A percentile compares a stretch with the other conserved stretches of the same genome.
Conservation (phyloP, 2,797 vertebrate genomes). For the Euphonia xanthogaster region DNA sequence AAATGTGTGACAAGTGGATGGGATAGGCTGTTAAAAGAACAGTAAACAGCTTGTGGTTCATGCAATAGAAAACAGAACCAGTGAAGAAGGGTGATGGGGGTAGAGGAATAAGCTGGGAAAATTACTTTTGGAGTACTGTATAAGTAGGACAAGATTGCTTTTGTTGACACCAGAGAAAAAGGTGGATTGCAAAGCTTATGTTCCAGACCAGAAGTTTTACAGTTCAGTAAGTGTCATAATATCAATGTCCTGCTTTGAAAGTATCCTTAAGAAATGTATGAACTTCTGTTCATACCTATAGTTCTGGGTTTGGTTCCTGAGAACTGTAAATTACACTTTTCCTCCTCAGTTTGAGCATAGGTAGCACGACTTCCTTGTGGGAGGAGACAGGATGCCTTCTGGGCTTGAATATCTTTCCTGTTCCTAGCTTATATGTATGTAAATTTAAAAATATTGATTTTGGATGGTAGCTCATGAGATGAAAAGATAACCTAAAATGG, state of each 20-base stretch:
- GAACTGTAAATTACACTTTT: slow-evolving; percentile 32
- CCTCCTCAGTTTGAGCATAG: background rate
- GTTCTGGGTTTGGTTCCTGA: background rate
- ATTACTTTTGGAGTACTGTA: background rate
- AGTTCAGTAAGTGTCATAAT: background rate
- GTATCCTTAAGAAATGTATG: background rate
- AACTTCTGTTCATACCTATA: background rate
- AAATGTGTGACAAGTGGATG: background rate
- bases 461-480: slow-evolving; percentile 44
- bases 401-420: slow-evolving; percentile 57
- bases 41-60: background rate
- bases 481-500: slow-evolving; percentile 40
- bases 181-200: background rate
- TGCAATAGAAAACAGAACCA: background rate
- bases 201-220: background rate
- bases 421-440: slow-evolving; percentile 61
- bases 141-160: background rate
- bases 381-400: slow-evolving; percentile 65
- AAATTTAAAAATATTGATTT: slow-evolving; percentile 65
- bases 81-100: background rate
- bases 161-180: background rate
- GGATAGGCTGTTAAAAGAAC: background rate
- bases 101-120: background rate
- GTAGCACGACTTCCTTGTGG: slow-evolving; percentile 43
- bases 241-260: background rate